phyloP scores from a whole-genome alignment of 2,797 vertebrate species.

The Thamnophis elegans region DNA sequence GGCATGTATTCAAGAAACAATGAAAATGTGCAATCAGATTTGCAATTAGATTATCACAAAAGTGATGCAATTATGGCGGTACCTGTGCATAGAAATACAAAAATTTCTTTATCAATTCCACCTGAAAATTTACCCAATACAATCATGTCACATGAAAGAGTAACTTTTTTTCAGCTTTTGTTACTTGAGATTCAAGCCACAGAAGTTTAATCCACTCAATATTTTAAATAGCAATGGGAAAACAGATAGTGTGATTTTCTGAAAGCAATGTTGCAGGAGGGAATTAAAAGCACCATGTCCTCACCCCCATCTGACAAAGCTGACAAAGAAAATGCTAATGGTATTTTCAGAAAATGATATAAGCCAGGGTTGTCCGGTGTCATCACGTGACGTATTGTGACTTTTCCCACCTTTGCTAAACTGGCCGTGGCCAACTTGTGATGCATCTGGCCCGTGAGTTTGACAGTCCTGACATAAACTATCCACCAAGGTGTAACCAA shows the following conservation, averaged over 20 bases:
- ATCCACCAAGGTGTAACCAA: not conserved
- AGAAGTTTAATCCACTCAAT: not conserved
- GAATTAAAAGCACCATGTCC: not conserved
- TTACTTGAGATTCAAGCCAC: not conserved
- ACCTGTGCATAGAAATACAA: not conserved
- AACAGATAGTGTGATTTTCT: not conserved
- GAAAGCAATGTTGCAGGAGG: not conserved
- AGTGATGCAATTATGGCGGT: not conserved
- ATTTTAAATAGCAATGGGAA: not conserved
- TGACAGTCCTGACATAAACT: no score
- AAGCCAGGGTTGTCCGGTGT: not conserved
- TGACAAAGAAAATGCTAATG: not conserved
- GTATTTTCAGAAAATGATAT: not conserved
- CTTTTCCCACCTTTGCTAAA: no score
- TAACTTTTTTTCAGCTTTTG: not conserved
- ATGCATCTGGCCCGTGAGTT: no score
- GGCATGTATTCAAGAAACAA: slow-evolving; percentile 21
- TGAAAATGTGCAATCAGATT: slow-evolving; percentile 18
- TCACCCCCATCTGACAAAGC: not conserved
- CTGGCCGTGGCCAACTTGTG: rapidly evolving
- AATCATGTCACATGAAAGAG: not conserved
- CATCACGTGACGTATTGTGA: no score
- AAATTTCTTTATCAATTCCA: not conserved
- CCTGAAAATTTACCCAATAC: rapidly evolving
- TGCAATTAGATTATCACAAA: not conserved